Base-by-base conservation (phyloP, 2,113 vertebrate species). In the Hylia prasina region DNA sequence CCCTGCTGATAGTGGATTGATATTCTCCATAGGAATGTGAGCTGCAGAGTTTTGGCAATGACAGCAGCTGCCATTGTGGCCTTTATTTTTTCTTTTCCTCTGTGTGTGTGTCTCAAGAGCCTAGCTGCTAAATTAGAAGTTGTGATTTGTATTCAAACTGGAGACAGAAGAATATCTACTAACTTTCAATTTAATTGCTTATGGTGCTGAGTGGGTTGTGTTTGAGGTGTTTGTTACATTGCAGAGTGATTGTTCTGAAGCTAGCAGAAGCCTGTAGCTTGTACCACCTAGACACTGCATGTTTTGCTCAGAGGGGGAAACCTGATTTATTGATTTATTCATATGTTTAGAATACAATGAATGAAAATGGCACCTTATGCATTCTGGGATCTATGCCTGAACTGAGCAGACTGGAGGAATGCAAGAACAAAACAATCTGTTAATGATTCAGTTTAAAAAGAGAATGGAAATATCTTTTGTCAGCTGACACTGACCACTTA, bases 1-100 rank as follows among this genome's bases (percentile, higher is more conserved):
- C 23, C 87, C 92, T 82, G 73, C 94, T 97, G 90, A 42, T 92
- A n/a, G 21, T 57, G 58, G 66, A 65, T 80, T 93, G 75, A 95
- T 92, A 76, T 44, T 93, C 66, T 79, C 82, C 20, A 33, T 72
- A 93, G 80, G 75, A 93, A 90, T 8, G 20, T 22, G 40, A 90
- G 8, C 61, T 85, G 35, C 66, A 85, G 56, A 87, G n/a, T 91
- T 94, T 90, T 90, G 70, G 45, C 45, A 65, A 76, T 27, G 63
- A 76, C 73, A 85, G 22, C 37, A 82, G n/a, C 28, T 79, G 61
- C 66, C 28, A n/a, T 76, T 94, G 27, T 11, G 25, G 42, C 17
- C 3, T 48, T 58, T 61, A 54, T 33, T 58, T 10, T 4, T 56
- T 2, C 17, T 75, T 75, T 48, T 9, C 33, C 15, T 37, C 5